Evolutionary conservation across 2,113 vertebrate species (phyloP).

Genomic region (Ploceus nigricollis): DNA sequence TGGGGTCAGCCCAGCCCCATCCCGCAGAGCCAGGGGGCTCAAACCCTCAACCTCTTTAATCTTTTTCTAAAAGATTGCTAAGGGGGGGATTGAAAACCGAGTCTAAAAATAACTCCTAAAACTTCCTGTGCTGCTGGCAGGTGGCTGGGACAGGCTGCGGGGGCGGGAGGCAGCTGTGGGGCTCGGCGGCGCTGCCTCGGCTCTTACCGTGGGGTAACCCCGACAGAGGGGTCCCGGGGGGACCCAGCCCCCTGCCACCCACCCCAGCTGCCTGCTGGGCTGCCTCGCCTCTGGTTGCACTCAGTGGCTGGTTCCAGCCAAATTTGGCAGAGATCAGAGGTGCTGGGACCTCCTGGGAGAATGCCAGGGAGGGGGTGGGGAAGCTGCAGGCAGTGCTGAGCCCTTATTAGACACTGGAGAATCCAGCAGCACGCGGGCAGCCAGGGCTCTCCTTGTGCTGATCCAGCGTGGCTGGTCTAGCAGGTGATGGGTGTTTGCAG

Average conservation of each 20-base stretch:
- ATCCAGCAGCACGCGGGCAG: neutral
- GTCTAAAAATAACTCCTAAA: constrained; percentile 53
- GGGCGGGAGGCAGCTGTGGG: constrained; percentile 13
- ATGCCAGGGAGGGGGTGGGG: neutral
- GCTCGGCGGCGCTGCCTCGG: rapidly evolving
- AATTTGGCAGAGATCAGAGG: constrained; percentile 5
- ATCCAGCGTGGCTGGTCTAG: neutral
- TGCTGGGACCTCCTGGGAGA: neutral
- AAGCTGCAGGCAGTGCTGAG: neutral
- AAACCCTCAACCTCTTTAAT: neutral
- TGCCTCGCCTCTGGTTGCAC: neutral
- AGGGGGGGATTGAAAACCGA: neutral
- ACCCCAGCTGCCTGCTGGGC: neutral
- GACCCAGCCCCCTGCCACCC: neutral
- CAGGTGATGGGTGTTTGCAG: neutral
- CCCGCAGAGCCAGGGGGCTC: rapidly evolving
- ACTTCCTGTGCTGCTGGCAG: constrained; percentile 52
- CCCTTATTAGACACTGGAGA: neutral
- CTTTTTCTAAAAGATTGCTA: neutral
- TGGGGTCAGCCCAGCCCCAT: neutral
- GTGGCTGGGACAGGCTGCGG: constrained; percentile 36
- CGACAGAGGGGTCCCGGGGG: neutral
- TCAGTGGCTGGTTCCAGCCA: neutral
- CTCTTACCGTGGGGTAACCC: neutral
- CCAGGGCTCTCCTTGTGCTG: neutral